Percentiles rank a stretch among this genome's conserved stretches.
Conservation (phyloP, 2,797 vertebrate genomes). For the Gobio occitaniae region DNA sequence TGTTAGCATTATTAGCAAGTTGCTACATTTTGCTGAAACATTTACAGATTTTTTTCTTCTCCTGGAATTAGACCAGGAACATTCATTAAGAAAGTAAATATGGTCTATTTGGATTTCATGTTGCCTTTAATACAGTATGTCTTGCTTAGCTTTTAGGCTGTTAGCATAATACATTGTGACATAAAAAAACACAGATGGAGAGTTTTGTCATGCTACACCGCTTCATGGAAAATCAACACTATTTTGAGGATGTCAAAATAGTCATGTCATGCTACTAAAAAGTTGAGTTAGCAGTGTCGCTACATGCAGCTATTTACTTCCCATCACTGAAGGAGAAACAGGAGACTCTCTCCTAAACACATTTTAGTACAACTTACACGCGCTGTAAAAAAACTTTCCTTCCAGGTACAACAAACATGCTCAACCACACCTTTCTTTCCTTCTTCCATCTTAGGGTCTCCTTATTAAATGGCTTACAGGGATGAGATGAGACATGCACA, state of each 20-base stretch:
- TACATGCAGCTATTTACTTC: neutral
- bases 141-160: neutral
- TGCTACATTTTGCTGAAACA: neutral
- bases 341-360: neutral
- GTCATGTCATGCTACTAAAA: neutral
- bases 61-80: neutral
- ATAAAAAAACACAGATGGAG: constrained; percentile 31
- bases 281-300: neutral
- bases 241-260: constrained; percentile 10
- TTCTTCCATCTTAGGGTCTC: constrained; percentile 27
- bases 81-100: neutral
- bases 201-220: neutral
- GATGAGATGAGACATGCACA: constrained; percentile 42
- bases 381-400: neutral
- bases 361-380: neutral
- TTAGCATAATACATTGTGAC: constrained; percentile 5
- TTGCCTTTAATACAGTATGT: neutral
- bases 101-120: neutral
- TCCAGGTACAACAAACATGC: constrained; percentile 55
- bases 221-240: neutral
- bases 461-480: constrained; percentile 34
- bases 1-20: neutral
- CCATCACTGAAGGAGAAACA: neutral
- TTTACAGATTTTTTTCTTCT: neutral
- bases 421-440: constrained; percentile 23